phyloP scores from a whole-genome alignment of 2,797 vertebrate species.

The Gymnopithys bicolor region DNA sequence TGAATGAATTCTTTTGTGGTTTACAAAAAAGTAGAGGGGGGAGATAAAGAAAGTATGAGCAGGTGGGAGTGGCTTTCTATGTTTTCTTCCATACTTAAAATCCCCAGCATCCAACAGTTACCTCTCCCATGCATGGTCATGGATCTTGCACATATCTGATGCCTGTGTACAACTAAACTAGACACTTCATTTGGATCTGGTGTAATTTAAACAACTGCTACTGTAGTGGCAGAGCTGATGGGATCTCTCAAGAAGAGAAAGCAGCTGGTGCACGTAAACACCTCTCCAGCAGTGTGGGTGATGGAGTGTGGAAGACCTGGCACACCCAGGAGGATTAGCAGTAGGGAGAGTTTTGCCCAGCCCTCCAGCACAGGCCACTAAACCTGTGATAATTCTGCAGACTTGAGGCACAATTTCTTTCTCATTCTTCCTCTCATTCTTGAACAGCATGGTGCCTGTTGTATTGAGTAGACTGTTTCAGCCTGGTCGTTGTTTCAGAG shows the following conservation, averaged over 20 bases:
- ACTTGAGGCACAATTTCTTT: not conserved
- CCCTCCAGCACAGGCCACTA: not conserved
- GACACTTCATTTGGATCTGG: not conserved
- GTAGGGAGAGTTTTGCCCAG: not conserved
- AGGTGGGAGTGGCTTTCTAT: not conserved
- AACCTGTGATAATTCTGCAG: not conserved
- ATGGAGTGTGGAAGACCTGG: not conserved
- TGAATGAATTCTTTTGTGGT: not conserved
- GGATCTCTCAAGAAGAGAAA: not conserved
- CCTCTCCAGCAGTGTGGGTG: rapidly evolving
- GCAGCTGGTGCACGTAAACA: rapidly evolving
- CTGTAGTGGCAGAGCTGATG: rapidly evolving
- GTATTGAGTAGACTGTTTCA: not conserved
- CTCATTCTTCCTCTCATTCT: not conserved
- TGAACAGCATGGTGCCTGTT: rapidly evolving
- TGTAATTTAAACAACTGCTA: not conserved
- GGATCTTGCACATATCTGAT: not conserved
- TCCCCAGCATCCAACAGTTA: not conserved
- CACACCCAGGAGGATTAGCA: not conserved
- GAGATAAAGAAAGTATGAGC: not conserved
- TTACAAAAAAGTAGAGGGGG: not conserved
- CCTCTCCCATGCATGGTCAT: rapidly evolving
- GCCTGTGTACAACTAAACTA: not conserved
- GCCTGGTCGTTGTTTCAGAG: not conserved
- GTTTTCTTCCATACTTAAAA: not conserved